A percentile compares a stretch with the other conserved stretches of the same genome.
These are phyloP conservation scores for Notoglanidium macrostoma DNA, from an alignment of 2,797 vertebrate species.

Conservation along the genomic window DNA sequence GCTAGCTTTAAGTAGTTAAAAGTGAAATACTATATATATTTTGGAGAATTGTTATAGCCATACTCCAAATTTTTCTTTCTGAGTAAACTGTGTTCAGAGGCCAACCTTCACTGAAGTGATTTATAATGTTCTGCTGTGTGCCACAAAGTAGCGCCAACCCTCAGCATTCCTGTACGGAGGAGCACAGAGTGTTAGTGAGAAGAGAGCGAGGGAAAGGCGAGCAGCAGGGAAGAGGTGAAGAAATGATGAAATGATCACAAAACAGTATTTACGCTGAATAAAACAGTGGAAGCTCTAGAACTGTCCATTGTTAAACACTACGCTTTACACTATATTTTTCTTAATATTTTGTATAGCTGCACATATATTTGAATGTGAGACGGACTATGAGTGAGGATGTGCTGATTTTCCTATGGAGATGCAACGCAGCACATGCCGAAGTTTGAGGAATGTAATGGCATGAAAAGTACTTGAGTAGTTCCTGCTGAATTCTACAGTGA, in stretches of 20 bases:
- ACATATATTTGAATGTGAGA: neutral
- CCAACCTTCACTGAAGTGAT: constrained; percentile 38
- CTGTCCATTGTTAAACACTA: no score
- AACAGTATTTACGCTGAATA: neutral
- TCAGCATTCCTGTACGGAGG: constrained; percentile 22
- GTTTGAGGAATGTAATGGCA: constrained; percentile 2
- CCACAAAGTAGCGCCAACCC: constrained; percentile 30
- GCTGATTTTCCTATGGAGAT: neutral
- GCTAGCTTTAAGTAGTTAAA: neutral
- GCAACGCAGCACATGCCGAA: neutral
- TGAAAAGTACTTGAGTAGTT: neutral
- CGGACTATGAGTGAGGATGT: neutral
- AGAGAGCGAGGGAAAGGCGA: neutral
- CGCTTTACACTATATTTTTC: neutral
- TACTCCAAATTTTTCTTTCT: neutral
- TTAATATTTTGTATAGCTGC: neutral
- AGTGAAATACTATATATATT: neutral
- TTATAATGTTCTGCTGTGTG: constrained; percentile 35
- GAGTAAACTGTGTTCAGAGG: neutral
- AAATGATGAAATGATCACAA: constrained; percentile 8
- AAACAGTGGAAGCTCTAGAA: neutral
- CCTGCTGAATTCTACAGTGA: neutral
- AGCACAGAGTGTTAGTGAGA: neutral
- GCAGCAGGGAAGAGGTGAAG: neutral
- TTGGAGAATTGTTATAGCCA: neutral